These are phyloP conservation scores for Gorilla gorilla DNA, from an alignment of 2,113 vertebrate species.

Conservation along the genomic window DNA sequence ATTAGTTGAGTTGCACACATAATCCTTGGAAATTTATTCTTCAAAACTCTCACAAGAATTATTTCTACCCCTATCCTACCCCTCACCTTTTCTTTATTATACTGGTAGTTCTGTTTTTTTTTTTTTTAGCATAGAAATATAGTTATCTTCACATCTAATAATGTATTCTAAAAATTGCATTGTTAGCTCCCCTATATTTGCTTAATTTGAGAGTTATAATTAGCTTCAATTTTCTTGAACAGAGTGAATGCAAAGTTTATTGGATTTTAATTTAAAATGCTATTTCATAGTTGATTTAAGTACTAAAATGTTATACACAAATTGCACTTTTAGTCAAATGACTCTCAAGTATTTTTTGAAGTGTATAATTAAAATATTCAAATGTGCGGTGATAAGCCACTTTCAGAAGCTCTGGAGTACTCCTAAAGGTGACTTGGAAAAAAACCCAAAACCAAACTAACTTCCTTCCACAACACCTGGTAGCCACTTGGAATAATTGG, in stretches of 20 bases:
- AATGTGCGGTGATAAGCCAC: slow-evolving; percentile 67
- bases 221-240: slow-evolving; percentile 68
- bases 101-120: neutral
- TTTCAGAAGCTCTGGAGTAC: slow-evolving; percentile 42
- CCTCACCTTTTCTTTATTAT: neutral
- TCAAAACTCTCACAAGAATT: neutral
- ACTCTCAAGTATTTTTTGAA: slow-evolving; percentile 74
- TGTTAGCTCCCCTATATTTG: slow-evolving; percentile 1
- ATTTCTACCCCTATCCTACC: neutral
- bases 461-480: slow-evolving; percentile 49
- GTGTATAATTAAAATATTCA: slow-evolving; percentile 78
- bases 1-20: neutral
- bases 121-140: neutral
- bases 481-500: slow-evolving; percentile 59
- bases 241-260: slow-evolving; percentile 55
- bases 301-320: slow-evolving; percentile 64
- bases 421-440: slow-evolving; percentile 58
- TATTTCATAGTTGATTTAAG: slow-evolving; percentile 69
- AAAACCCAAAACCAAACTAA: slow-evolving; percentile 24
- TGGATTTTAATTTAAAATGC: slow-evolving; percentile 74
- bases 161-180: slow-evolving; percentile 46
- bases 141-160: neutral
- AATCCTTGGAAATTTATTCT: neutral
- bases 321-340: slow-evolving; percentile 46
- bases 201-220: slow-evolving; percentile 40